Conservation (phyloP, 2,888 invertebrate species). For the Corbicula japonica region DNA sequence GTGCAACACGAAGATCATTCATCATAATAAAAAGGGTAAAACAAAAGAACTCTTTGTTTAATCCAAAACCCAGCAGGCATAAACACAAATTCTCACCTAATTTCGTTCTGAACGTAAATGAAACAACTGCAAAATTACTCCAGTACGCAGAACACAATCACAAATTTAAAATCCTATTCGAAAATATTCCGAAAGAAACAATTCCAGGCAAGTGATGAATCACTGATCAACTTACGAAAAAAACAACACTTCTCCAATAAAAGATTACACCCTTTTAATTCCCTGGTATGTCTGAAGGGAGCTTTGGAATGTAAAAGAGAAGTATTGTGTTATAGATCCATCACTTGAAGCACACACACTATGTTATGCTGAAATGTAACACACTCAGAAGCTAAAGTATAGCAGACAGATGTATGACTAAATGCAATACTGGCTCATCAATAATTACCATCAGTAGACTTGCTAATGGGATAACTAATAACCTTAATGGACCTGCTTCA, state of each 20-base stretch:
- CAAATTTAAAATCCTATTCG: too few relatives aligned
- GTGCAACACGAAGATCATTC: too few relatives aligned
- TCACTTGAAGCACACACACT: conserved; percentile 21
- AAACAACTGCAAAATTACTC: too few relatives aligned
- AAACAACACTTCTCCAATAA: conserved; percentile 2
- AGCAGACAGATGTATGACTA: neutral
- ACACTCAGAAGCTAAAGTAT: neutral
- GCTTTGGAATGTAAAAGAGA: neutral
- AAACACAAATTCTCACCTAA: too few relatives aligned
- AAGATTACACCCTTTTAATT: conserved; percentile 6
- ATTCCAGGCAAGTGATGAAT: conserved; percentile 33
- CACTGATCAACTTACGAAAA: conserved; percentile 22
- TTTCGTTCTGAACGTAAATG: too few relatives aligned
- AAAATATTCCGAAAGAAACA: too few relatives aligned
- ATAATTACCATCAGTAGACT: conserved; percentile 22
- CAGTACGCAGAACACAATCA: too few relatives aligned
- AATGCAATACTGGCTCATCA: conserved; percentile 1
- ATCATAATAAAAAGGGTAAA: too few relatives aligned
- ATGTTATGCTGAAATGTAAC: neutral
- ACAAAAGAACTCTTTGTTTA: too few relatives aligned
- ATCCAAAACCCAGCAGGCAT: too few relatives aligned
- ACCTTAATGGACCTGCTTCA: too few relatives aligned
- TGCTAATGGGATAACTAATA: too few relatives aligned
- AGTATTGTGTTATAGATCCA: conserved; percentile 14
- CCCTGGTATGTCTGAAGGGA: neutral